Percentiles rank a stretch among this genome's conserved stretches.
Conservation (phyloP, 2,888 invertebrate genomes). For the Macrosoma leucophasiata region DNA sequence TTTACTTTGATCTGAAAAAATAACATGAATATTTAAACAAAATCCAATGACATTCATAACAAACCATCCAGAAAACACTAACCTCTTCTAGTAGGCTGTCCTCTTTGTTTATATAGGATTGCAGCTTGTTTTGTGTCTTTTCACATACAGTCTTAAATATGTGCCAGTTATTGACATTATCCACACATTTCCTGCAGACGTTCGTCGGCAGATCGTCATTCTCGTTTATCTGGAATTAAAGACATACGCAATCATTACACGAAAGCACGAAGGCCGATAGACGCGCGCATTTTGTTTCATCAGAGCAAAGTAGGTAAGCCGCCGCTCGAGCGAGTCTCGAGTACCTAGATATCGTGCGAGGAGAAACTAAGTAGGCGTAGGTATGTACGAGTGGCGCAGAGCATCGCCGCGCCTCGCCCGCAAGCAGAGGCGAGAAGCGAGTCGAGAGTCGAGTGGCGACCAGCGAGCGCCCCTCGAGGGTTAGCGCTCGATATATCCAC, state of each 20-base stretch:
- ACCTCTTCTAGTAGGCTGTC: conserved; percentile 73
- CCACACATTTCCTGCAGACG: conserved; percentile 79
- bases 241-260: conserved; percentile 65
- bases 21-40: conserved; percentile 43
- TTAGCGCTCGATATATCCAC: conserved; percentile 73
- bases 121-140: conserved; percentile 79
- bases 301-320: conserved; percentile 64
- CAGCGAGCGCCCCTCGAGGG: conserved; percentile 68
- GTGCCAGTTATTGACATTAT: conserved; percentile 80
- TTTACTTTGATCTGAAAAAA: conserved; percentile 73
- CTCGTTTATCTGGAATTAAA: conserved; percentile 76
- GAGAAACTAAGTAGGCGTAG: conserved; percentile 73
- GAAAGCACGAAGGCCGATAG: conserved; percentile 53
- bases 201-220: conserved; percentile 79
- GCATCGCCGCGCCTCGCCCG: conserved; percentile 70
- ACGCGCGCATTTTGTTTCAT: conserved; percentile 65
- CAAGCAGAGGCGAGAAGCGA: conserved; percentile 73
- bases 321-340: conserved; percentile 58
- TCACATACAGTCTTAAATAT: conserved; percentile 79
- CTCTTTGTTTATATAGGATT: conserved; percentile 73
- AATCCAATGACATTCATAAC: conserved; percentile 46
- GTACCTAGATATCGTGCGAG: conserved; percentile 58
- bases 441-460: conserved; percentile 72
- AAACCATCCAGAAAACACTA: conserved; percentile 42
- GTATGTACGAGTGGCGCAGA: conserved; percentile 58